phyloP scores from a whole-genome alignment of 1,140 invertebrate species.

The Trinorchestia longiramus region DNA sequence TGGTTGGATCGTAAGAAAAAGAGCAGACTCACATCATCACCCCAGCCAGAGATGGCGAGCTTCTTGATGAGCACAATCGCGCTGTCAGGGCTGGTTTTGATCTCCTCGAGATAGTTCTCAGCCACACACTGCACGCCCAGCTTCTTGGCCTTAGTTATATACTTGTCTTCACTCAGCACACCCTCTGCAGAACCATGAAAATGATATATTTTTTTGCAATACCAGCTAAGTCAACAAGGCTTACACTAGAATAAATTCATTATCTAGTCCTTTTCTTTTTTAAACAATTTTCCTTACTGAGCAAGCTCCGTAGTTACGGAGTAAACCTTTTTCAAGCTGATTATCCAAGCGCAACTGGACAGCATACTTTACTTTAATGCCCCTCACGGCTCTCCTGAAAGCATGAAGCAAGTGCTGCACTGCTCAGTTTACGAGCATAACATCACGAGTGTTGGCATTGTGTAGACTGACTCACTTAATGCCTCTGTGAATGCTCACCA shows the following conservation, averaged over 20 bases:
- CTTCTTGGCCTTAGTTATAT: conserved; percentile 79
- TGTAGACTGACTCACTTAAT: too few species aligned
- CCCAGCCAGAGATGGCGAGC: conserved; percentile 85
- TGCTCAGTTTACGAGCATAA: too few species aligned
- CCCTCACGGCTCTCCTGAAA: too few species aligned
- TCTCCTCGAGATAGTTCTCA: conserved; percentile 80
- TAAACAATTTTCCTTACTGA: not conserved
- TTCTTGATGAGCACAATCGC: conserved; percentile 75
- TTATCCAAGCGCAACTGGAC: not conserved
- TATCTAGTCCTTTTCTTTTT: not conserved
- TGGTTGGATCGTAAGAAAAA: not conserved
- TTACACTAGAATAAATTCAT: not conserved
- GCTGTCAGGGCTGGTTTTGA: conserved; percentile 70
- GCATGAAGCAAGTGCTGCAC: too few species aligned
- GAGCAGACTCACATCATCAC: conserved; percentile 76
- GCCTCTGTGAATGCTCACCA: too few species aligned
- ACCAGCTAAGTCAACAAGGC: not conserved
- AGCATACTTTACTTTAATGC: not conserved
- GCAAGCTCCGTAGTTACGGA: not conserved
- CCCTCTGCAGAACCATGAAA: conserved; percentile 57
- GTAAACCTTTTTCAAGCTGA: not conserved
- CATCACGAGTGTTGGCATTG: too few species aligned
- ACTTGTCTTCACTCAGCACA: conserved; percentile 67
- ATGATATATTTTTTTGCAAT: not conserved
- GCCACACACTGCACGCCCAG: conserved; percentile 70